A percentile compares a stretch with the other conserved stretches of the same genome.
Evolutionary conservation across 1,140 invertebrate genomes (phyloP).

Genomic region (Nomia melanderi): DNA sequence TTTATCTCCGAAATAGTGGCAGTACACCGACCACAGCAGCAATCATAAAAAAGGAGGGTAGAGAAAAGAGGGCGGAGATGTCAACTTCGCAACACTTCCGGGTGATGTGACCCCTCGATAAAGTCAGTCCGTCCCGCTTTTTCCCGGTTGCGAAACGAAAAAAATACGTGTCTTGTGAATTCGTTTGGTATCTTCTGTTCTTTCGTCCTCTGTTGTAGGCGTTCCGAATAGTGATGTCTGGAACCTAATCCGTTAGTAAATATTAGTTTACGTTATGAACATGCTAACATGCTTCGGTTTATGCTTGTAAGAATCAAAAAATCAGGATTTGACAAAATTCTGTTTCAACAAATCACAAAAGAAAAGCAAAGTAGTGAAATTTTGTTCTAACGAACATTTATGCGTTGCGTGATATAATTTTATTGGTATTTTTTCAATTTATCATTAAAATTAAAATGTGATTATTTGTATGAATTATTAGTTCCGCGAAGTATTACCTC

Average conservation of each 20-base stretch:
- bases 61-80: not conserved
- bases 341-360: no score
- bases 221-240: not conserved
- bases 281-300: not conserved
- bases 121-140: conserved; percentile 22
- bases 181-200: not conserved
- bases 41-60: conserved; percentile 19
- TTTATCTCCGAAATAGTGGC: conserved; percentile 13
- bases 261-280: no score
- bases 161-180: not conserved
- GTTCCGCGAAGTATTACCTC: no score
- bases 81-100: not conserved
- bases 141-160: not conserved
- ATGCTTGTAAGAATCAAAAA: no score
- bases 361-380: no score
- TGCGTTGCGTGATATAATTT: no score
- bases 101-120: conserved; percentile 13
- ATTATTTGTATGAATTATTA: no score
- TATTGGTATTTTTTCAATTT: no score
- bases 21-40: not conserved
- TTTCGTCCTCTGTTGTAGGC: not conserved
- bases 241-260: no score
- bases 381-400: no score
- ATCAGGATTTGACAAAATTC: no score
- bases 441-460: no score